Base-by-base conservation (phyloP, 92 coral and sea anemone genomes). In the Virgularia gustaviana region DNA sequence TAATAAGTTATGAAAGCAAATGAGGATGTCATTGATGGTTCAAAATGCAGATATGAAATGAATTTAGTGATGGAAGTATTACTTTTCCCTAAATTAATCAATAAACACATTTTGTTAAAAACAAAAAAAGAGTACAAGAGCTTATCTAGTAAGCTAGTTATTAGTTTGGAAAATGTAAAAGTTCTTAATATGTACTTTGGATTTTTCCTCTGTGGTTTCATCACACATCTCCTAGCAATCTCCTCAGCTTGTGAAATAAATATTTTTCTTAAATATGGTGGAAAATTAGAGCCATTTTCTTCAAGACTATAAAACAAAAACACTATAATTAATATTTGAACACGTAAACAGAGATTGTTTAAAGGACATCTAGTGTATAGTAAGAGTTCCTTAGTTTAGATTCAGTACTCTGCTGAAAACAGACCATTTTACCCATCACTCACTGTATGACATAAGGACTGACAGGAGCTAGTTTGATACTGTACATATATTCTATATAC, bases 201-300 rank as follows among this genome's bases (percentile, higher is more conserved):
- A 39, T 73, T 86, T 27, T 79, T 79, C 53, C 85, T 74, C 36
- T 88, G 60, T 13, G 97, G 97, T 33, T 95, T 75, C 72, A 84
- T 88, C 30, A 91, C 96, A 84, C 96, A 86, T 63, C 81, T 86
- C 54, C 97, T 83, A n/a, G 97, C 92, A 70, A 89, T 79, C 75
- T 91, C 96, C 1, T 74, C 84, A 8, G 97, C 96, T 76, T 87
- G 92, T 37, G 92, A 85, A 36, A 84, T 65, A 61, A 91, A 91
- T 53, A 91, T 90, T 76, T 82, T 73, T 28, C 78, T 82, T 70
- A 91, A 59, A 24, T 85, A 78, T 44, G 77, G 65, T 38, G 97
- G 97, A 68, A 91, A 91, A 70, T 88, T 88, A 44, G 92, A 86
- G 9, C 85, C 87, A 63, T 70, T 88, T 22, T 81, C 71, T 23